phyloP scores from a whole-genome alignment of 92 coral and sea anemone species.

The Ricordea florida region DNA sequence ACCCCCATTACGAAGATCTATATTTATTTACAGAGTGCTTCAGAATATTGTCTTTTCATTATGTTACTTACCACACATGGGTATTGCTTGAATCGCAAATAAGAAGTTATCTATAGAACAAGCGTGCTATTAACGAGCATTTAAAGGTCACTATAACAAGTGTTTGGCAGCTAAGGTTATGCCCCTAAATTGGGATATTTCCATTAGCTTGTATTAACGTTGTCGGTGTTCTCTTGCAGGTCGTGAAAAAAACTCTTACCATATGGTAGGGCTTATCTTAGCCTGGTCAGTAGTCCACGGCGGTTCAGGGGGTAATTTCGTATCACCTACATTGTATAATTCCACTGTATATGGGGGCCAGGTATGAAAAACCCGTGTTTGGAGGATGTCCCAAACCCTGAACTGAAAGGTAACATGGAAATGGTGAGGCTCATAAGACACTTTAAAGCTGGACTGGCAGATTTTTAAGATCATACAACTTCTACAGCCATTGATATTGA shows the following conservation, averaged over 20 bases:
- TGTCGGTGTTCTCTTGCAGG: neutral
- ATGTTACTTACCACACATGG: no score
- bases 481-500: no score
- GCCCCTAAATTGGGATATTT: neutral
- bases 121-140: no score
- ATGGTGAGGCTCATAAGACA: neutral
- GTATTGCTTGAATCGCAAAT: no score
- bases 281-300: conserved; percentile 50
- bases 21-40: no score
- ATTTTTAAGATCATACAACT: neutral
- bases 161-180: neutral
- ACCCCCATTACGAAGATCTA: no score
- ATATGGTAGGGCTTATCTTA: conserved; percentile 25
- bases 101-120: no score
- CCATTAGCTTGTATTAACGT: neutral
- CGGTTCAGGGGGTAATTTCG: conserved; percentile 52
- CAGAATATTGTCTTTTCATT: no score
- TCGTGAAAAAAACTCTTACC: conserved; percentile 31
- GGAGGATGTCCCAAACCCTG: conserved; percentile 26
- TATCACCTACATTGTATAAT: conserved; percentile 27
- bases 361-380: neutral
- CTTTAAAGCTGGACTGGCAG: neutral
- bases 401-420: neutral
- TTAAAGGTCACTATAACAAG: no score
- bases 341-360: conserved; percentile 20